Evolutionary conservation across 2,888 invertebrate genomes (phyloP), one percentile per base, ranked within the genome.

Genomic region (Orthonevra nobilis): DNA sequence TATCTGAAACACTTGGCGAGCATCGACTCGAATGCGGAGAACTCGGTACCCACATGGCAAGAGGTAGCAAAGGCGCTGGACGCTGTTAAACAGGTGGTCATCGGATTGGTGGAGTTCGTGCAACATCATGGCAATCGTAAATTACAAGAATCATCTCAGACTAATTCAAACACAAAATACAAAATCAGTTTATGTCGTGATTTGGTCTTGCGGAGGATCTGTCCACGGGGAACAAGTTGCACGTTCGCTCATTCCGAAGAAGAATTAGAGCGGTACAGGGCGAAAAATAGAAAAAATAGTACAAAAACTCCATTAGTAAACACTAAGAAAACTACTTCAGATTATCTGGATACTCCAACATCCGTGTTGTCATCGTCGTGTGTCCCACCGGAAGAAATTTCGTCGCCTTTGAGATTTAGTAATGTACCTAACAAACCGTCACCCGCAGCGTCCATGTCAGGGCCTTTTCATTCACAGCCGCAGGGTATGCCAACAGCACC

Each of bases 211-310:
- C 91, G 95, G 9, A 93, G 95, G 0, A 93, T 92, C 77, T 98
- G 98, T 86, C 97, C 97, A 0, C 91, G 97, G 6, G 96, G 96
- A 2, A 92, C 92, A 38, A 93, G 93, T 83, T 98, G 98, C 87
- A 96, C 96, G 0, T 98, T 97, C 89, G 96, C 97, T 3, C 97
- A 98, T 87, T 95, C 95, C 0, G 95, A 95, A 82, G 95, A 96
- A 81, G 98, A 98, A 87, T 90, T 97, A 32, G 97, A 97, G 85
- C 94, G 94, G 75, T 93, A 93, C 84, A 90, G 93, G 58, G 92
- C 93, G 3, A 93, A 93, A 84, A 92, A 91, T 84, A 90, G 93
- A 10, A 93, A 93, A 86, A 89, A 91, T 81, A 82, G 82, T 83
- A 84, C 85, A 10, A 87, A 87, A 72, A 82, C 85, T 34, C 83